A percentile compares a stretch with the other conserved stretches of the same genome.
Conservation (phyloP, 2,113 vertebrate species). For the Dipodomys ordii region DNA sequence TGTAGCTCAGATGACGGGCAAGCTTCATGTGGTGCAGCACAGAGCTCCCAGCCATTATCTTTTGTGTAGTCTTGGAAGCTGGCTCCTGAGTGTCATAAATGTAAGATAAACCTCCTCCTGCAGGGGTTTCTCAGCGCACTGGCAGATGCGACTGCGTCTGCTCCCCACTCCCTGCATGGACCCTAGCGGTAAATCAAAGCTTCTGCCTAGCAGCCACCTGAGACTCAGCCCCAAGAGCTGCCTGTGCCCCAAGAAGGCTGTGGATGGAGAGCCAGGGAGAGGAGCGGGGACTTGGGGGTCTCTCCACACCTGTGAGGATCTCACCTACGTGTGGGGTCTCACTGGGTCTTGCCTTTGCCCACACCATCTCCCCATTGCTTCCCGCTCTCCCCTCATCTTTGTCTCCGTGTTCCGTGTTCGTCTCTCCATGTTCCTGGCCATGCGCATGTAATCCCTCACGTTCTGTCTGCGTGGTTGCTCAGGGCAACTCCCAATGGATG, state of each 20-base stretch:
- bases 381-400: not conserved
- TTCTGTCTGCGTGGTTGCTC: not conserved
- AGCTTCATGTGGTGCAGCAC: not conserved
- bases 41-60: not conserved
- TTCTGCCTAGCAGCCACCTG: not conserved
- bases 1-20: not conserved
- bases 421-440: not conserved
- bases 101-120: not conserved
- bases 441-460: not conserved
- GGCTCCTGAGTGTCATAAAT: not conserved
- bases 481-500: not conserved
- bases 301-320: not conserved
- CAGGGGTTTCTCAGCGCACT: not conserved
- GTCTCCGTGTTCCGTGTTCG: not conserved
- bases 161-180: not conserved
- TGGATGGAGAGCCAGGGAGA: not conserved
- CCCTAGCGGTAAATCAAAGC: accelerated
- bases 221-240: not conserved
- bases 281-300: not conserved
- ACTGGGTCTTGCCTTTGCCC: not conserved
- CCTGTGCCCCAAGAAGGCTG: not conserved
- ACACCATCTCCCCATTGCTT: not conserved
- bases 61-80: not conserved
- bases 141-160: not conserved
- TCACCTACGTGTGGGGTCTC: not conserved